Evolutionary conservation across 2,113 vertebrate genomes (phyloP).

Genomic region (Cacatua alba): DNA sequence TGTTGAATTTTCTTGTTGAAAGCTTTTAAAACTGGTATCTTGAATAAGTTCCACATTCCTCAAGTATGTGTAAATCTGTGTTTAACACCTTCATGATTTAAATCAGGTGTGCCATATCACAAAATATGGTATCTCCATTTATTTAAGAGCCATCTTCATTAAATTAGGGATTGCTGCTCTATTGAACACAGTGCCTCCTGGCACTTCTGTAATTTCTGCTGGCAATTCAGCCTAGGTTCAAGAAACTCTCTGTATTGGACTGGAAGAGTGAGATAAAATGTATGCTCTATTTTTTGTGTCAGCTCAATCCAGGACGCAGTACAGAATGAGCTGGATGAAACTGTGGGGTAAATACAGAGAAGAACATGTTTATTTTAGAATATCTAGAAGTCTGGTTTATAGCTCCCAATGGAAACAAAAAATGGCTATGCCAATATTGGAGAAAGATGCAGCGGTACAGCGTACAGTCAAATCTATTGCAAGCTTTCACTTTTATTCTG

Average conservation of each 20-base stretch:
- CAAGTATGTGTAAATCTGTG: neutral
- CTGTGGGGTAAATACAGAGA: neutral
- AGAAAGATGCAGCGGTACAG: neutral
- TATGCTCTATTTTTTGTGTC: neutral
- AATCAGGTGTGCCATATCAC: neutral
- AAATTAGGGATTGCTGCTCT: neutral
- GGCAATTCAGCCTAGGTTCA: neutral
- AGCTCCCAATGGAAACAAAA: neutral
- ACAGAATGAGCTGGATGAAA: neutral
- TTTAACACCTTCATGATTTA: neutral
- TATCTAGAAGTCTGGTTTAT: neutral
- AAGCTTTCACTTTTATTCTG: neutral
- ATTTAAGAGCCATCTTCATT: neutral
- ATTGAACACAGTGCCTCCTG: slow-evolving; percentile 9
- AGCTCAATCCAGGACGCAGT: neutral
- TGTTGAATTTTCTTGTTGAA: slow-evolving; percentile 79
- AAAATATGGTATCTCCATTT: neutral
- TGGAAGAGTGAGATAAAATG: neutral
- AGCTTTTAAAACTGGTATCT: slow-evolving; percentile 13
- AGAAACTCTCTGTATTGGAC: neutral
- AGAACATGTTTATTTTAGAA: neutral
- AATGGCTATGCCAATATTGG: neutral
- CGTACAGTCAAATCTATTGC: neutral
- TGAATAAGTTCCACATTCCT: slow-evolving; percentile 5
- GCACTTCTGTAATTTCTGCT: neutral